Evolutionary conservation across 2,797 vertebrate species (phyloP).

Genomic region (Chiloscyllium punctatum): DNA sequence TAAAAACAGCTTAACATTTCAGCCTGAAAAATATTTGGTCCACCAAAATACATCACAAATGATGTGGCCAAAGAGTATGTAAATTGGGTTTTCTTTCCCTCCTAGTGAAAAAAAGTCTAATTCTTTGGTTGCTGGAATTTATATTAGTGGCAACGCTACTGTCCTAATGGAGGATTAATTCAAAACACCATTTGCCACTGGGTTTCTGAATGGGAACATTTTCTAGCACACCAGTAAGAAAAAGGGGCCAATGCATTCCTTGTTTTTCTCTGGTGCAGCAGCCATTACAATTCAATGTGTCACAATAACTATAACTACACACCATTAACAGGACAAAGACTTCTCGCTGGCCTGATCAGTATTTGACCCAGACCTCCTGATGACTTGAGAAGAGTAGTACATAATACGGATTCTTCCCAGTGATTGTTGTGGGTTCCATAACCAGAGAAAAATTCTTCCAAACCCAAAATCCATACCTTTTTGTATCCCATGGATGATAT

Average conservation of each 20-base stretch:
- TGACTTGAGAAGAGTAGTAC: background rate
- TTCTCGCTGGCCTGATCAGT: background rate
- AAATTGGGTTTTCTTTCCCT: background rate
- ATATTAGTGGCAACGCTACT: background rate
- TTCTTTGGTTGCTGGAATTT: background rate
- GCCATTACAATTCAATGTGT: background rate
- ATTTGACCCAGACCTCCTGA: background rate
- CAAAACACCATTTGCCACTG: background rate
- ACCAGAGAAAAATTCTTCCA: background rate
- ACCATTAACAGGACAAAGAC: background rate
- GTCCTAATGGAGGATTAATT: background rate
- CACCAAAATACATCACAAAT: background rate
- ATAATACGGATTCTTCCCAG: background rate
- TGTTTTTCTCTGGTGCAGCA: background rate
- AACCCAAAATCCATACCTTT: background rate
- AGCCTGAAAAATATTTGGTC: constrained; percentile 9
- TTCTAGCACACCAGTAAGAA: background rate
- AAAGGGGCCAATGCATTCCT: background rate
- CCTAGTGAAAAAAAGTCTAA: background rate
- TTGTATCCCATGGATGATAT: background rate
- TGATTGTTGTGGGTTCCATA: background rate
- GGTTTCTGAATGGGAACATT: background rate
- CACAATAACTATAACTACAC: background rate
- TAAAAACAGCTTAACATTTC: background rate
- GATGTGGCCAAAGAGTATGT: background rate